Evolutionary conservation across 2,113 vertebrate genomes (phyloP).

Genomic region (Mesitornis unicolor): DNA sequence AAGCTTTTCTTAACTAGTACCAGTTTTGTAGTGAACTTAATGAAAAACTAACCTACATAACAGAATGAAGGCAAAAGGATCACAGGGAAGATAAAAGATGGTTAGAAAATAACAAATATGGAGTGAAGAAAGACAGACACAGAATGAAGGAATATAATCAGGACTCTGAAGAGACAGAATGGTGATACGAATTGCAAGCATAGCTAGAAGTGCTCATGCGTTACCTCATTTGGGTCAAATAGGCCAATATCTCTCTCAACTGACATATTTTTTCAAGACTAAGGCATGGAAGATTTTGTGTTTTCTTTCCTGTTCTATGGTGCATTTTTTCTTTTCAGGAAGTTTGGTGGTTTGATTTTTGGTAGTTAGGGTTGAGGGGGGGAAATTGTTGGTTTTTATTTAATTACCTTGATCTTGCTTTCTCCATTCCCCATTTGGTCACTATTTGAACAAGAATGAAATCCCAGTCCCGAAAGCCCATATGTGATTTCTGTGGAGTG

Average conservation of each 20-base stretch:
- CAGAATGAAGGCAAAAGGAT: background rate
- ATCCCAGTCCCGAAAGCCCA: slow-evolving; percentile 65
- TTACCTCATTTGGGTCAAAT: background rate
- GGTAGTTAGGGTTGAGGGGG: no score
- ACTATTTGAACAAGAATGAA: slow-evolving; percentile 66
- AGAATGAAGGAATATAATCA: background rate
- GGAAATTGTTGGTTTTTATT: background rate
- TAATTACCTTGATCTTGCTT: slow-evolving; percentile 21
- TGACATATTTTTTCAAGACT: background rate
- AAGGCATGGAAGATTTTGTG: background rate
- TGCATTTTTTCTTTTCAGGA: background rate
- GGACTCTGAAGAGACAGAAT: background rate
- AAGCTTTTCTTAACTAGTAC: background rate
- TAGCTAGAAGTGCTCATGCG: background rate
- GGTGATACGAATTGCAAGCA: background rate
- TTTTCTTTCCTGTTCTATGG: background rate
- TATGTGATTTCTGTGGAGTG: slow-evolving; percentile 63
- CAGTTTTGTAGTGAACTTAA: background rate
- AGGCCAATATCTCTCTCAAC: background rate
- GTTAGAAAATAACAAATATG: background rate
- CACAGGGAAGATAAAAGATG: background rate
- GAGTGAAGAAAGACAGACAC: background rate
- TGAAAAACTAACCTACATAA: background rate
- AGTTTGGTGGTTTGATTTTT: background rate
- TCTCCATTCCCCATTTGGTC: slow-evolving; percentile 9